Percentiles rank a stretch among this genome's conserved stretches.
Conservation (phyloP, 23 tunicate species). For the Corella eumyota region DNA sequence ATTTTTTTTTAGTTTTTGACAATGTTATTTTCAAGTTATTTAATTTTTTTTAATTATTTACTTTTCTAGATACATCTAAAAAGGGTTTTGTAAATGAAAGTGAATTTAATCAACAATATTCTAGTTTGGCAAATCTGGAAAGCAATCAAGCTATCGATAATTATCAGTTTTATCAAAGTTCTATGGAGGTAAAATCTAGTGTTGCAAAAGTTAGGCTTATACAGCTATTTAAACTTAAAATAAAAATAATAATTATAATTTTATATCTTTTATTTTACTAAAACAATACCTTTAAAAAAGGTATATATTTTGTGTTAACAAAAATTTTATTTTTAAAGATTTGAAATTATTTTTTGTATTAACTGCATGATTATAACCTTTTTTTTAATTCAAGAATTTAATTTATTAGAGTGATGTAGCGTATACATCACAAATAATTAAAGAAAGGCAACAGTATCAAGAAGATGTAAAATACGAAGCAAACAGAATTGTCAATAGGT, state of each 20-base stretch:
- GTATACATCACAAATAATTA: conserved; percentile 13
- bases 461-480: conserved; percentile 45
- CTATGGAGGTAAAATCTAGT: conserved; percentile 63
- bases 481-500: conserved; percentile 59
- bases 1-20: no score
- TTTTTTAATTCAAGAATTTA: no score
- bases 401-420: conserved; percentile 56
- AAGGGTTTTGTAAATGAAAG: conserved; percentile 14
- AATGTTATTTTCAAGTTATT: background rate
- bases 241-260: no score
- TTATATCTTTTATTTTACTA: no score
- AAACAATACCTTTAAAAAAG: no score
- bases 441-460: conserved; percentile 44
- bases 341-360: no score
- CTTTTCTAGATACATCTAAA: background rate
- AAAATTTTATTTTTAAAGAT: no score
- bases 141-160: conserved; percentile 14
- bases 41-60: background rate
- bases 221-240: no score
- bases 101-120: conserved; percentile 11
- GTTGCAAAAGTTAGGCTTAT: no score
- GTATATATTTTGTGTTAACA: no score
- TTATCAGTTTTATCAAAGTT: conserved; percentile 28
- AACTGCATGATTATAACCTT: no score
- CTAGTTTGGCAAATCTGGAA: conserved; percentile 12